Conservation (phyloP, 2,797 vertebrate species). For the Malurus leucopterus region DNA sequence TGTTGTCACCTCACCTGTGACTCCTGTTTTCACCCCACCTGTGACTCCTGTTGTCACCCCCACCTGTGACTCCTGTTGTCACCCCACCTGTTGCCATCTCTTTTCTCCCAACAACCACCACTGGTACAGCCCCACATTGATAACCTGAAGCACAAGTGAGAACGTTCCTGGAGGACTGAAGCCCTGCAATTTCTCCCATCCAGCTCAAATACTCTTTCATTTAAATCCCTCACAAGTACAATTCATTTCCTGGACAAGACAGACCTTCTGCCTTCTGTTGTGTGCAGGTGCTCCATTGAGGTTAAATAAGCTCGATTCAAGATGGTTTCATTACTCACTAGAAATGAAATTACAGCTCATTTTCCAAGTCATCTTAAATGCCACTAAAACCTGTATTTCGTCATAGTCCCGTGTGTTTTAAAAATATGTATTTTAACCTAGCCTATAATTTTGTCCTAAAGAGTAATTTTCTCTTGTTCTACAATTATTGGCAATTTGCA, state of each 20-base stretch:
- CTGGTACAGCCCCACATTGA: rapidly evolving
- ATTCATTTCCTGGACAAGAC: background rate
- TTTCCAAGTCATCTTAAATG: background rate
- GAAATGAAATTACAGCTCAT: slow-evolving; percentile 7
- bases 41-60: background rate
- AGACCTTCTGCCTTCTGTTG: background rate
- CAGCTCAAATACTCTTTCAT: background rate
- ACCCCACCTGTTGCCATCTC: background rate
- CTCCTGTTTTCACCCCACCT: no score
- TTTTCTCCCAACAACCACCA: background rate
- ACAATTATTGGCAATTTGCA: slow-evolving; percentile 11
- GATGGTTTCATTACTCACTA: background rate
- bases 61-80: background rate
- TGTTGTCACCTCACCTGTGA: background rate
- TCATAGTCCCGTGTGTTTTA: background rate
- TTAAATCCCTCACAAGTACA: background rate
- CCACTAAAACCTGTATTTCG: background rate
- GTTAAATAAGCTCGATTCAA: background rate
- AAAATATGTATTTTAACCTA: background rate
- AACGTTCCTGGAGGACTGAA: background rate
- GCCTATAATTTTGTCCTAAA: slow-evolving; percentile 23
- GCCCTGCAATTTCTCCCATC: background rate
- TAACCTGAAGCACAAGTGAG: background rate
- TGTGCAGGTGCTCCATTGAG: background rate
- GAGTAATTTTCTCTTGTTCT: slow-evolving; percentile 17